Evolutionary conservation across 2,797 vertebrate genomes (phyloP).

Genomic region (Diplodus puntazzo): DNA sequence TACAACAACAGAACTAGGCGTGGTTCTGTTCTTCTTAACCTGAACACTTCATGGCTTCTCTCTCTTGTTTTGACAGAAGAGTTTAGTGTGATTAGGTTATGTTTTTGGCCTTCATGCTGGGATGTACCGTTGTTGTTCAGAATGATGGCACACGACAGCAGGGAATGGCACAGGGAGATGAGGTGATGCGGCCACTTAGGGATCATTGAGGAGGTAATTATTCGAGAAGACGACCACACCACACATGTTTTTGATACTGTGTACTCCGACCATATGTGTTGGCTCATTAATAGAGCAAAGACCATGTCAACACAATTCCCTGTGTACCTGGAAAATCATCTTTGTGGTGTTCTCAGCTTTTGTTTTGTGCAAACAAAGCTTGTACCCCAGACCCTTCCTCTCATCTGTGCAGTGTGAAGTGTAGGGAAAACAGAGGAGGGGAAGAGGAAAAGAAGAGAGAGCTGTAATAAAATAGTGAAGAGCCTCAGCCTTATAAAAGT

Average conservation of each 20-base stretch:
- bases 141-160: constrained; percentile 37
- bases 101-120: constrained; percentile 35
- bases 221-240: constrained; percentile 38
- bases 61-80: constrained; percentile 31
- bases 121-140: constrained; percentile 29
- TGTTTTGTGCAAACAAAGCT: constrained; percentile 54
- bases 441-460: constrained; percentile 10
- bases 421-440: neutral
- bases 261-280: constrained; percentile 58
- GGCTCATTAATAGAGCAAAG: constrained; percentile 36
- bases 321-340: constrained; percentile 52
- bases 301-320: constrained; percentile 49
- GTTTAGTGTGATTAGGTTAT: constrained; percentile 23
- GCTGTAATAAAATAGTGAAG: constrained; percentile 21
- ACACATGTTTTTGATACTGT: constrained; percentile 68
- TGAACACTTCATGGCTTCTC: neutral
- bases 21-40: constrained; percentile 22
- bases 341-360: constrained; percentile 45
- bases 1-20: constrained; percentile 18
- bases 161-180: constrained; percentile 46
- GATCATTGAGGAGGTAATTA: constrained; percentile 59
- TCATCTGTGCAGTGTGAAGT: constrained; percentile 30
- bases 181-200: constrained; percentile 49
- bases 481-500: constrained; percentile 42
- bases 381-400: constrained; percentile 25